Evolutionary conservation across 2,113 vertebrate species (phyloP).

Genomic region (Urocolius indicus): DNA sequence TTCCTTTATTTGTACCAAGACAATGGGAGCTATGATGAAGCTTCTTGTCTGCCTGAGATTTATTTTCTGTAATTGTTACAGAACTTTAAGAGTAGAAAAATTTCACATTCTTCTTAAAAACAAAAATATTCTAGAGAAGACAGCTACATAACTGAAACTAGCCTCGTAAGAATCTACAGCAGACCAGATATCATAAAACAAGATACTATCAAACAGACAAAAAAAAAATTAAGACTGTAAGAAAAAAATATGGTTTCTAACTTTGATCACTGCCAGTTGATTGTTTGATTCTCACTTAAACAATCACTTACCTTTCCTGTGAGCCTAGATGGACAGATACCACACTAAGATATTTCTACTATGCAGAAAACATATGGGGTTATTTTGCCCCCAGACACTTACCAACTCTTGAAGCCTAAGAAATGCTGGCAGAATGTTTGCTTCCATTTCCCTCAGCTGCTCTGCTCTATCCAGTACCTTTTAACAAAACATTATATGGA

Average conservation of each 20-base stretch:
- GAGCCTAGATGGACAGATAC: neutral
- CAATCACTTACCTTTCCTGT: neutral
- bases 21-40: neutral
- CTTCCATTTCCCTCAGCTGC: slow-evolving; percentile 89
- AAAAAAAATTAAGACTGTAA: neutral
- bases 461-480: slow-evolving; percentile 96
- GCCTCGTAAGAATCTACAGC: neutral
- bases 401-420: slow-evolving; percentile 96
- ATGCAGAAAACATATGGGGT: rapidly evolving
- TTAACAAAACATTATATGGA: neutral
- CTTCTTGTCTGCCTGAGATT: neutral
- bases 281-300: neutral
- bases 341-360: neutral
- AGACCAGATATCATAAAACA: neutral
- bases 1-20: neutral
- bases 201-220: neutral
- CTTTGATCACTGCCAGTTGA: neutral
- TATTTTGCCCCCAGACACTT: slow-evolving; percentile 57
- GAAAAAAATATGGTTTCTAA: neutral
- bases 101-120: neutral
- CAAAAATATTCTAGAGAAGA: neutral
- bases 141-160: neutral
- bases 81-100: neutral
- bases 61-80: neutral
- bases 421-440: slow-evolving; percentile 91